Evolutionary conservation across 2,113 vertebrate species (phyloP).

Genomic region (Indri indri): DNA sequence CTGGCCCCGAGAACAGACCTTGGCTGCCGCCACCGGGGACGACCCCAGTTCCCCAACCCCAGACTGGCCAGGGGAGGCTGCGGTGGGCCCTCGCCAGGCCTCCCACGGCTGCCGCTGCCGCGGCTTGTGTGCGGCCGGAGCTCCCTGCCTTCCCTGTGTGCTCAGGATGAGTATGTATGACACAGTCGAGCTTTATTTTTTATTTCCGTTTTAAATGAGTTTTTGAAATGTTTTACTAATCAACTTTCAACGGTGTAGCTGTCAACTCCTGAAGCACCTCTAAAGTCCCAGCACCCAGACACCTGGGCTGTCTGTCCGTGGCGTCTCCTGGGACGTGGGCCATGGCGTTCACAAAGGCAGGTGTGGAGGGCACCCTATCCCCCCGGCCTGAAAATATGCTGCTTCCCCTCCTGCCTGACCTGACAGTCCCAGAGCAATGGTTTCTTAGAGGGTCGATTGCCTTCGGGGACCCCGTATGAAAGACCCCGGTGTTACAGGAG

Average conservation of each 20-base stretch:
- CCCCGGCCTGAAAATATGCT: neutral
- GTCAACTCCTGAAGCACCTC: rapidly evolving
- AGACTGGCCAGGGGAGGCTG: neutral
- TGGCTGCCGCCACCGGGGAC: neutral
- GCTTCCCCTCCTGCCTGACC: neutral
- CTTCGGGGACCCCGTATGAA: neutral
- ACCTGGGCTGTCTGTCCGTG: rapidly evolving
- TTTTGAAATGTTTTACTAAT: neutral
- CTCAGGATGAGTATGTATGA: neutral
- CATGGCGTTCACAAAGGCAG: rapidly evolving
- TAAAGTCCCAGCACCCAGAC: neutral
- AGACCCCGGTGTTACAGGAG: neutral
- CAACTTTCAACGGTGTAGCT: neutral
- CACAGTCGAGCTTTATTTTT: neutral
- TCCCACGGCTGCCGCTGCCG: neutral
- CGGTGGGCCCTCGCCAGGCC: rapidly evolving
- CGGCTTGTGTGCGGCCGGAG: too few species aligned
- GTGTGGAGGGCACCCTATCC: rapidly evolving
- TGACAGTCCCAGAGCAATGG: neutral
- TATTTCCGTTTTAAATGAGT: neutral
- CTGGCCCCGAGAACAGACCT: neutral
- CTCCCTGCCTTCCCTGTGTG: neutral
- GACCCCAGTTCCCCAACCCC: neutral
- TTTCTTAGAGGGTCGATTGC: rapidly evolving
- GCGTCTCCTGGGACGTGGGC: neutral